phyloP scores from a whole-genome alignment of 2,113 vertebrate species.

The Columbina picui region DNA sequence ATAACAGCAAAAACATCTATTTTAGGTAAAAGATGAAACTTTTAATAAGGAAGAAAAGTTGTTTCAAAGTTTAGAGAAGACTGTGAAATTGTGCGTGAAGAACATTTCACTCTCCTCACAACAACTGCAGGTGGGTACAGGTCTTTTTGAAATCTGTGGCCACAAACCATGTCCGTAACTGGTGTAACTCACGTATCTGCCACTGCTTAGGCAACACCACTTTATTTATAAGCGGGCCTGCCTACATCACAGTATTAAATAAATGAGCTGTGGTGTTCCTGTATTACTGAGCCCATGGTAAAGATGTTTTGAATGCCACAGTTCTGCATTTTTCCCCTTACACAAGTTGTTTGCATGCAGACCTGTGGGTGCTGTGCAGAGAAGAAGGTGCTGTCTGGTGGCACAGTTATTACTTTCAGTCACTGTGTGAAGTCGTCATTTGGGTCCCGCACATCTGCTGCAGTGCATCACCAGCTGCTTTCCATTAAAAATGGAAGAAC shows the following conservation, averaged over 20 bases:
- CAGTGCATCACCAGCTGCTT: neutral
- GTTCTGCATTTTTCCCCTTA: neutral
- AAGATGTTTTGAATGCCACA: neutral
- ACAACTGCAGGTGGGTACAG: conserved; percentile 82
- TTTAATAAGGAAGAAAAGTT: conserved; percentile 93
- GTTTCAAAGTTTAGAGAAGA: conserved; percentile 92
- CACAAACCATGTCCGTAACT: neutral
- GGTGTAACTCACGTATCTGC: neutral
- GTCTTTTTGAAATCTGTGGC: neutral
- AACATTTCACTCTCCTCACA: conserved; percentile 84
- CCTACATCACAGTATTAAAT: neutral
- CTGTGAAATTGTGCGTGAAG: conserved; percentile 85
- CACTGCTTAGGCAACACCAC: neutral
- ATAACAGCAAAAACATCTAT: neutral
- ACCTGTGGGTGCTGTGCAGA: neutral
- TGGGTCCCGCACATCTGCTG: neutral
- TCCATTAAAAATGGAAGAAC: neutral
- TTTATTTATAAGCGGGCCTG: neutral
- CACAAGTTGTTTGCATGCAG: neutral
- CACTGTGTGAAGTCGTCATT: neutral
- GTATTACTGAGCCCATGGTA: neutral
- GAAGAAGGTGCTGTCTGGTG: neutral
- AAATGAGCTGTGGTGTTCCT: neutral
- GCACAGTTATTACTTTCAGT: neutral
- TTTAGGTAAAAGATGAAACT: conserved; percentile 91